phyloP scores from a whole-genome alignment of 2,888 invertebrate genomes.

The Bhutanitis thaidina region DNA sequence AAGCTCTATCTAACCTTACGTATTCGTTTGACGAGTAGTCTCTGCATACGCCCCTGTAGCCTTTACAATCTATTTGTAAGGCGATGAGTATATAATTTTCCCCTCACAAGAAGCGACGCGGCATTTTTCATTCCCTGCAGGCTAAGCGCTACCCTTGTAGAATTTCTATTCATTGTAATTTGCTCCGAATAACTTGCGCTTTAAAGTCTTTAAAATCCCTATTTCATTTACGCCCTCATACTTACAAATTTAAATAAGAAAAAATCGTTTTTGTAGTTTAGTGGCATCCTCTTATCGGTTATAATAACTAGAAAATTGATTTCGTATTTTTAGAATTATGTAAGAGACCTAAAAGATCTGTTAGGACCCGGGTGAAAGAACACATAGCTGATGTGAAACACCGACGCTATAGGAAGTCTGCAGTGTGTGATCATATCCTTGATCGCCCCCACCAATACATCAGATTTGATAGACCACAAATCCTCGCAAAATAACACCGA shows the following conservation, averaged over 20 bases:
- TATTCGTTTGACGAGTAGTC: slow-evolving; percentile 55
- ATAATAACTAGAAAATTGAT: slow-evolving; percentile 12
- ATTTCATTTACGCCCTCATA: slow-evolving; percentile 19
- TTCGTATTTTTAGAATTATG: slow-evolving; percentile 6
- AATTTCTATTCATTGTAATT: slow-evolving; percentile 33
- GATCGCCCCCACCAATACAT: too few species aligned
- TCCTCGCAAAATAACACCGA: too few species aligned
- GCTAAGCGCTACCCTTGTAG: slow-evolving; percentile 37
- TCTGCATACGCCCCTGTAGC: slow-evolving; percentile 43
- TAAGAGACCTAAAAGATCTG: too few species aligned
- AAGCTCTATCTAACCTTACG: slow-evolving; percentile 33
- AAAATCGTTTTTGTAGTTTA: slow-evolving; percentile 14
- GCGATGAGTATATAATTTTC: slow-evolving; percentile 69
- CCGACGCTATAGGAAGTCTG: too few species aligned
- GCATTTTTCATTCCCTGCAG: slow-evolving; percentile 58
- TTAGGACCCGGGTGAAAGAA: too few species aligned
- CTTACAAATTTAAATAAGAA: slow-evolving; percentile 9
- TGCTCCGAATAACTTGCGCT: slow-evolving; percentile 24
- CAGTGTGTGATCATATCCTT: too few species aligned
- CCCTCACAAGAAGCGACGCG: slow-evolving; percentile 49
- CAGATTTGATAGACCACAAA: too few species aligned
- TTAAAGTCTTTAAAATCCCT: slow-evolving; percentile 29
- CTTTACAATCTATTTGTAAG: slow-evolving; percentile 71
- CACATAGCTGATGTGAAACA: too few species aligned
- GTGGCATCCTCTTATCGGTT: slow-evolving; percentile 4